These are phyloP conservation scores for Pectinophora gossypiella DNA, from an alignment of 1,140 invertebrate genomes.

Conservation along the genomic window DNA sequence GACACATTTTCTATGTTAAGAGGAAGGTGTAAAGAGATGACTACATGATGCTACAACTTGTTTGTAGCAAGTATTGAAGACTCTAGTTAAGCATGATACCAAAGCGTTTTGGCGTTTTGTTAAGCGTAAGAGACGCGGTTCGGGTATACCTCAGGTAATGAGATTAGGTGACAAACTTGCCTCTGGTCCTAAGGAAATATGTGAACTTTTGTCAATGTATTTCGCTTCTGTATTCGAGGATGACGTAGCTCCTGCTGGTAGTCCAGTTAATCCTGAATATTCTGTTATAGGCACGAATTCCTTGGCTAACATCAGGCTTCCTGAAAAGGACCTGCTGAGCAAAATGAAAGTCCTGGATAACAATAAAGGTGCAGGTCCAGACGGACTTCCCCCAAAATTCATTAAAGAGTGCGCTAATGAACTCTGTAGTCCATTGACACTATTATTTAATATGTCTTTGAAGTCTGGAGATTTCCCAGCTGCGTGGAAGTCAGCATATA, in stretches of 20 bases:
- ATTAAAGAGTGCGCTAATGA: not conserved
- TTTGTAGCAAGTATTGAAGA: not conserved
- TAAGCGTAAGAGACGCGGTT: not conserved
- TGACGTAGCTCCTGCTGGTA: too few relatives aligned
- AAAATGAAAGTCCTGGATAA: not conserved
- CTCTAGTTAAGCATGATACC: not conserved
- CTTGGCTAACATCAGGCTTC: not conserved
- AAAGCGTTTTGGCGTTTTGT: conserved; percentile 1
- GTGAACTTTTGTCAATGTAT: not conserved
- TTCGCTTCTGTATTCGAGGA: not conserved
- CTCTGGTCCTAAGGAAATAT: not conserved
- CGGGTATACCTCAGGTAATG: not conserved
- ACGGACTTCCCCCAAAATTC: not conserved
- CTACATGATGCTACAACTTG: not conserved
- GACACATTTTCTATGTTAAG: conserved; percentile 10
- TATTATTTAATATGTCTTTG: not conserved
- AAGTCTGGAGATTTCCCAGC: not conserved
- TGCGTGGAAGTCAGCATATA: not conserved
- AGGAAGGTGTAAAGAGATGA: not conserved
- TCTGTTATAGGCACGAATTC: not conserved
- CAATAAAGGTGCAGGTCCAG: not conserved
- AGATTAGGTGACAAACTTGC: not conserved
- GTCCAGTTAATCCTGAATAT: not conserved
- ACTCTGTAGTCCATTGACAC: not conserved
- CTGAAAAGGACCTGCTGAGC: not conserved